Conservation (phyloP, 1,140 invertebrate species). For the Sarcophaga bullata region DNA sequence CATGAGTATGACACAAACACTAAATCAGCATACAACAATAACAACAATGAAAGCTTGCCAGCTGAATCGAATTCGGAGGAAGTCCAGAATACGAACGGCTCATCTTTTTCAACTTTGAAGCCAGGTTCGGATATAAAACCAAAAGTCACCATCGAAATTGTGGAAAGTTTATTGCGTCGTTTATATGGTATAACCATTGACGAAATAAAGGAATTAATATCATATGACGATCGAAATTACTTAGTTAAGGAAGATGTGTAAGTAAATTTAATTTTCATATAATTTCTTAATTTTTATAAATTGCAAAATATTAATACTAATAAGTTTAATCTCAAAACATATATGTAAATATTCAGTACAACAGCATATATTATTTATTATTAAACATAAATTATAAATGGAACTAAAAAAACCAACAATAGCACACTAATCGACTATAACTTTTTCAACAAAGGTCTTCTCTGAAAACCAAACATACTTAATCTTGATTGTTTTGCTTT, state of each 20-base stretch:
- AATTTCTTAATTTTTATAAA: background rate
- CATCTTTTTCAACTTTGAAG: conserved; percentile 56
- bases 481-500: conserved; percentile 53
- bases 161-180: conserved; percentile 69
- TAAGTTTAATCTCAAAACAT: too few species aligned
- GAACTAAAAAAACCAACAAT: background rate
- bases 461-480: conserved; percentile 63
- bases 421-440: background rate
- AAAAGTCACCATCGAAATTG: conserved; percentile 68
- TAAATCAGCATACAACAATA: conserved; percentile 49
- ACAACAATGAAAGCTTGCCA: conserved; percentile 46
- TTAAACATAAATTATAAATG: background rate
- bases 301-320: background rate
- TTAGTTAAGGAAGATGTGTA: conserved; percentile 65
- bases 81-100: conserved; percentile 20
- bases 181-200: conserved; percentile 77
- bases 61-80: background rate
- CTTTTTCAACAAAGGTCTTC: conserved; percentile 54
- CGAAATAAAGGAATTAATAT: conserved; percentile 75
- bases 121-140: conserved; percentile 74
- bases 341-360: too few species aligned
- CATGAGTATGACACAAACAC: conserved; percentile 53
- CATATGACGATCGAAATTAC: conserved; percentile 87
- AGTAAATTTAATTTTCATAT: conserved; percentile 44
- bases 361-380: too few species aligned